Evolutionary conservation across 2,113 vertebrate species (phyloP), one percentile per base, ranked within the genome.

Genomic region (Pycnonotus jocosus): DNA sequence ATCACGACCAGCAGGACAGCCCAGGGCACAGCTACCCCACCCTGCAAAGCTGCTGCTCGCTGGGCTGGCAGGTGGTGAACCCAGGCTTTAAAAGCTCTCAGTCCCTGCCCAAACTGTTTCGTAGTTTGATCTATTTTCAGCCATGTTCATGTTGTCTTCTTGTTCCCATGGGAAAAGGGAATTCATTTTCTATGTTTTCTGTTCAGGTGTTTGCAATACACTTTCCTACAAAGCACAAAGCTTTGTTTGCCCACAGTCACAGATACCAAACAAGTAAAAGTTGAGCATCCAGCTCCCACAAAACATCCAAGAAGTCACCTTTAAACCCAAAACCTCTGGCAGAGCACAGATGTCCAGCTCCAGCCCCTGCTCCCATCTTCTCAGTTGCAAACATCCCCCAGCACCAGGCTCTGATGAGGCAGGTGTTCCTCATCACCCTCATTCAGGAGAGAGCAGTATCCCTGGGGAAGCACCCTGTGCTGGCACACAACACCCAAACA

Each of bases 401-500:
- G 51, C 48, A 11, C 8, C 51, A 24, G 31, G 51, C 38, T 57
- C 42, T 2, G 2, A 13, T 24, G 61, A 57, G 42, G 31, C 15
- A 7, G 38, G 2, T 71, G 33, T 58, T 64, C 17, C 61, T 35
- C 48, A 48, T 47, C 76, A 50, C 31, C 37, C 19, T 50, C 1
- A 15, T 24, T 78, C 61, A 7, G 15, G 30, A 47, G 64, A 50
- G 37, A 37, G 54, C 30, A 56, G 4, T 19, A 10, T 44, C 56
- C n/a, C 76, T 60, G 2, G 22, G 48, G 82, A 37, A 68, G 38
- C 44, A 30, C 2, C 16, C 16, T 6, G 3, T 31, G 33, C 51
- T 44, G 76, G 16, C 27, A 24, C 47, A 27, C 22, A 30, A 0
- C 1, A 4, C 31, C 57, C 0, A 0, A 13, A 37, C 4, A 0